A percentile compares a stretch with the other conserved stretches of the same genome.
Evolutionary conservation across 2,797 vertebrate species (phyloP).

Genomic region (Gorsachius magnificus): DNA sequence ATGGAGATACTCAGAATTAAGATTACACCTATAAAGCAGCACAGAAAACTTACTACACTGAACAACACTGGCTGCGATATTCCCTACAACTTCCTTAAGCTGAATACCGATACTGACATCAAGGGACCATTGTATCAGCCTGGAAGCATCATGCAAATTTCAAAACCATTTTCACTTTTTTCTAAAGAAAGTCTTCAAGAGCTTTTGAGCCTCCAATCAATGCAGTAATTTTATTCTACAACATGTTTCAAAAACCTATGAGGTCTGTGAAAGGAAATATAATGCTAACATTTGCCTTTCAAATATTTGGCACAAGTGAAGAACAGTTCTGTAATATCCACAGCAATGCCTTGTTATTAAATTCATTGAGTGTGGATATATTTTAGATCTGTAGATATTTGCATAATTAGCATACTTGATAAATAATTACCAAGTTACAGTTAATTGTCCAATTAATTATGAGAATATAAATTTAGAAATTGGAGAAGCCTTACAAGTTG

Average conservation of each 20-base stretch:
- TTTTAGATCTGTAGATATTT: constrained; percentile 5
- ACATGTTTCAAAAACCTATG: not conserved
- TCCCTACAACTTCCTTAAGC: not conserved
- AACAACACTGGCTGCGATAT: not conserved
- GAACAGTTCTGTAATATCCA: not conserved
- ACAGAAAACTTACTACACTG: not conserved
- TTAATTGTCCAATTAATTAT: constrained; percentile 36
- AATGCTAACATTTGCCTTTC: not conserved
- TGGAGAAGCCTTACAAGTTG: not conserved
- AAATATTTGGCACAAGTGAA: not conserved
- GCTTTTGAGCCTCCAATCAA: not conserved
- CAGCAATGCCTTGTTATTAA: not conserved
- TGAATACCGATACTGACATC: not conserved
- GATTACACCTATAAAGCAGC: not conserved
- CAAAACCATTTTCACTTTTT: not conserved
- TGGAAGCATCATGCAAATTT: not conserved
- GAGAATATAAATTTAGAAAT: constrained; percentile 6
- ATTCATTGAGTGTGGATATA: not conserved
- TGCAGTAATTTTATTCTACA: not conserved
- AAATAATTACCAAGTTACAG: constrained; percentile 37
- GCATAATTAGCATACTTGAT: not conserved
- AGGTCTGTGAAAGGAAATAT: not conserved
- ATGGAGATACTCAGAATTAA: not conserved
- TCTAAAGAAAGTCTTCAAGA: not conserved
- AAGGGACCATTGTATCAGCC: not conserved